phyloP scores from a whole-genome alignment of 2,797 vertebrate genomes.

The Periparus ater region DNA sequence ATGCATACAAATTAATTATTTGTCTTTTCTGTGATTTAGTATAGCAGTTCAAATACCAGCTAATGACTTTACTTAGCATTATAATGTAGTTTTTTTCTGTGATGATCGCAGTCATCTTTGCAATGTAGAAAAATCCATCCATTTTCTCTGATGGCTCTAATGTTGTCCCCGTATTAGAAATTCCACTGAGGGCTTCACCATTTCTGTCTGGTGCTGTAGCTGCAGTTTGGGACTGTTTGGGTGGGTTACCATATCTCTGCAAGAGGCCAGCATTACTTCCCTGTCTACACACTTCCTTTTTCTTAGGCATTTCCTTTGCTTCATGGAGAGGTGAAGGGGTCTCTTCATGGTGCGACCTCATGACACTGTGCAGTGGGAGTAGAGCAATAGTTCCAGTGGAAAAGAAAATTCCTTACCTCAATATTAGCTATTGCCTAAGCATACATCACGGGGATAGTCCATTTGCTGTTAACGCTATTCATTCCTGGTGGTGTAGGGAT shows the following conservation, averaged over 20 bases:
- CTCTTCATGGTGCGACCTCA: neutral
- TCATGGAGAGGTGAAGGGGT: neutral
- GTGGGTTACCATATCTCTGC: neutral
- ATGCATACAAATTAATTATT: conserved; percentile 25
- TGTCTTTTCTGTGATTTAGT: conserved; percentile 20
- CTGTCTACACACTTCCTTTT: neutral
- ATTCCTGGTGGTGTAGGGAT: neutral
- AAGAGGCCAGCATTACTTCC: neutral
- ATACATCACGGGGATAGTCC: neutral
- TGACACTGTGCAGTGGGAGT: neutral
- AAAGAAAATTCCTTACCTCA: neutral
- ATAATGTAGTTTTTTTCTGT: conserved; percentile 22
- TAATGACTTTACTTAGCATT: conserved; percentile 19
- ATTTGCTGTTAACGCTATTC: neutral
- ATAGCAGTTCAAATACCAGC: neutral
- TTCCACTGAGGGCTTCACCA: neutral
- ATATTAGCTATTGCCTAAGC: neutral
- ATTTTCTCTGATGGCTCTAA: neutral
- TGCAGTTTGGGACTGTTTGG: neutral
- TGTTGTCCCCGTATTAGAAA: neutral
- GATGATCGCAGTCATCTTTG: neutral
- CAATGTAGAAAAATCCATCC: neutral
- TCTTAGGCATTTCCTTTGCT: neutral
- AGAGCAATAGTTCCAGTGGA: neutral
- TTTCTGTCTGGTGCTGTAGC: neutral